Evolutionary conservation across 2,113 vertebrate genomes (phyloP), one percentile per base, ranked within the genome.

Genomic region (Pardalotus punctatus): DNA sequence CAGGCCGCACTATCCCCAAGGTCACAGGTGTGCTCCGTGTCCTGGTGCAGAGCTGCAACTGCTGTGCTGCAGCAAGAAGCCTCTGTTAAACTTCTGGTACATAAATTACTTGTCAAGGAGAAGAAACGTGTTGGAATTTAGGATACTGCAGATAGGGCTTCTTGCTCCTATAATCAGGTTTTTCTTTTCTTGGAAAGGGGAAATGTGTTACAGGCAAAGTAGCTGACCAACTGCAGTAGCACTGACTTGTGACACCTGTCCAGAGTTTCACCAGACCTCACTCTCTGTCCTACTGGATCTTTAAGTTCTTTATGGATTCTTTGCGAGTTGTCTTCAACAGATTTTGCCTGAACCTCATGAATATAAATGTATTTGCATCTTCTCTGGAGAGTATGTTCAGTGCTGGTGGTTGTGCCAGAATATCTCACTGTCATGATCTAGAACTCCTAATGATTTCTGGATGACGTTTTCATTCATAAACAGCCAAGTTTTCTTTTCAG

Each of bases 1-100:
- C 83, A 22, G 53, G 53, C 53, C 5, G 6, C 0, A 1, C 33
- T 6, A 0, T 31, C 36, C 5, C 33, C 53, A 27, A 36, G 53
- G 11, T 27, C 36, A 33, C 62, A 8, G 61, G 4, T 35, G 23
- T 35, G 56, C 29, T 3, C 48, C 56, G 74, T 27, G 3, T 42
- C 58, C 36, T 65, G 21, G 3, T 35, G 60, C 54, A 70, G 54
- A 66, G 35, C 82, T 77, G 5, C 73, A 53, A 1, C 27, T 20
- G 6, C 73, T 83, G 42, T 3, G 2, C 48, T 76, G 60, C 81
- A 74, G 33, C 33, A 23, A 45, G 50, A 73, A 70, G 40, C 33
- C 35, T 82, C 36, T 64, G 0, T 14, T 76, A 20, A 77, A 79
- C 40, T 81, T 82, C 19, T 71, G 15, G 50, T 36, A 79, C 57